Base-by-base conservation (phyloP, 2,797 vertebrate species). In the Picus viridis region DNA sequence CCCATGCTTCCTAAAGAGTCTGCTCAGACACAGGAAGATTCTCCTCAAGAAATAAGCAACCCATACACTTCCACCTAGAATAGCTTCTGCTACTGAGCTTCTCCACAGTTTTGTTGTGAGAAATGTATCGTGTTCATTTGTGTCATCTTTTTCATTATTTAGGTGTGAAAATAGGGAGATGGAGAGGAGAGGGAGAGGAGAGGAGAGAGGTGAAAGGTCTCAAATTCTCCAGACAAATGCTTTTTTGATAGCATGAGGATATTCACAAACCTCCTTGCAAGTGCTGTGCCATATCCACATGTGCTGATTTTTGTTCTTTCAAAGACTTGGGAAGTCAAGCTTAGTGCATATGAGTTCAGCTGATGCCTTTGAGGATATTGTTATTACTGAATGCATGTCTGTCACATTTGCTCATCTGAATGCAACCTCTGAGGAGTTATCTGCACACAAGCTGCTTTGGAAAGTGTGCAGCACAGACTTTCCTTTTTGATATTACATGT, bases 321-420 rank as follows among this genome's bases (percentile, higher is more conserved):
- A 72, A 95, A 89, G 70, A 47, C 79, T 89, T 92, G 89, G 85
- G 78, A 88, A 90, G 54, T 43, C 89, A 77, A 69, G 43, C 45
- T 67, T 24, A 70, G 32, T 72, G 9, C 90, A 93, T 32, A 43
- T 71, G 86, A 94, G 84, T 14, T 39, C 59, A 72, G 82, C 62
- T n/a, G 69, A 76, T 47, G 70, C 54, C 89, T 74, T 39, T 86
- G 76, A 92, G 82, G 89, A 61, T 41, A 57, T 78, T 53, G n/a
- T 65, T 58, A 8, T 85, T 91, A 75, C 74, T 51, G 61, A 90
- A n/a, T 80, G 58, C 61, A 36, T 12, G 92, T 51, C 80, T 83
- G 86, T 84, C 95, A 93, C 76, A 32, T 61, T 49, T 30, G 85
- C 77, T 91, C 92, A 79, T 91, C 89, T 88, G 95, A 96, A 94